Evolutionary conservation across 2,797 vertebrate species (phyloP), one percentile per base, ranked within the genome.

Genomic region (Siniperca scherzeri): DNA sequence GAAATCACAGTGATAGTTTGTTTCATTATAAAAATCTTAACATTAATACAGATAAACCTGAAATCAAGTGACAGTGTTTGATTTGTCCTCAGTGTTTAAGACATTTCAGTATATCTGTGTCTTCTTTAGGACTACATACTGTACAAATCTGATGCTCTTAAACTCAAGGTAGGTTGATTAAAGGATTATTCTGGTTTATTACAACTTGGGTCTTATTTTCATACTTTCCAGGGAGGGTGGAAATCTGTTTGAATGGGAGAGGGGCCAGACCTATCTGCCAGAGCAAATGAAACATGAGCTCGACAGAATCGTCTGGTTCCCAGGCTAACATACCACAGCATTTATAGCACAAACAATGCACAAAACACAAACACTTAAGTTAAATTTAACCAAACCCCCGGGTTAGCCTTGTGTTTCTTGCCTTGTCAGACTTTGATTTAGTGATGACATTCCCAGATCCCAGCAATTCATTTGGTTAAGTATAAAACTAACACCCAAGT

Each of bases 21-120:
- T 86, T 92, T 89, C 84, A 81, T 88, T 60, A 64, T 88, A 5
- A 78, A 74, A 77, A 76, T 66, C 67, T 60, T 78, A 75, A 87
- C 53, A 56, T 91, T 56, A 90, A 91, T 89, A 91, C 85, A 88
- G 83, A 79, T 69, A 70, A 88, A 65, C 30, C 53, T 87, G 55
- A 83, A 88, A 82, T 73, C 25, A 46, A 56, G 27, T 66, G 50
- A 5, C 6, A 2, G 59, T 70, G 56, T 78, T 60, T 83, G 27
- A 65, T 56, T 87, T 82, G 56, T 88, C 13, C 44, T 74, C 27
- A 30, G 6, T 72, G 46, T 53, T 55, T 17, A 7, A 60, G 44
- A 25, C 27, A 27, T 75, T 52, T 71, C 6, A 4, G 25, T 0
- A 10, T 14, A 19, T 81, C 12, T 33, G 14, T 70, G 33, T 81